Evolutionary conservation across 2,888 invertebrate species (phyloP).

Genomic region (Zelleria hepariella): DNA sequence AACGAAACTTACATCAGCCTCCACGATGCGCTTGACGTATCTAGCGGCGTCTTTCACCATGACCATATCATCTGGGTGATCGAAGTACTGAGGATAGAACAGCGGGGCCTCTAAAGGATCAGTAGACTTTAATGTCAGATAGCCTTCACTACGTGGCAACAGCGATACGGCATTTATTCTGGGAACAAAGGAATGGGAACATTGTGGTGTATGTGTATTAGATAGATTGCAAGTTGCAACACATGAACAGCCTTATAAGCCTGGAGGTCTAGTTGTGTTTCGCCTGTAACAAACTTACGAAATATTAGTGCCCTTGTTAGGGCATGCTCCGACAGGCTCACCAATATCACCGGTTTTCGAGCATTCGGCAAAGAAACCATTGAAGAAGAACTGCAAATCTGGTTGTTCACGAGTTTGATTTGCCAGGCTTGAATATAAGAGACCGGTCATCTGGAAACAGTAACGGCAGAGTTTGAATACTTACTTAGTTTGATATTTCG

Average conservation of each 20-base stretch:
- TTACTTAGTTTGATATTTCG: neutral
- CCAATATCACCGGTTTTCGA: slow-evolving; percentile 42
- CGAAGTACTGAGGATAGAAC: slow-evolving; percentile 39
- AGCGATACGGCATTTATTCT: slow-evolving; percentile 40
- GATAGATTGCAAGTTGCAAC: neutral
- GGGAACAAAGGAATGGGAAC: neutral
- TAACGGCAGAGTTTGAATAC: neutral
- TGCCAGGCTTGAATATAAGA: slow-evolving; percentile 72
- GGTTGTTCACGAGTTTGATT: slow-evolving; percentile 66
- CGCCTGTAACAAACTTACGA: slow-evolving; percentile 35
- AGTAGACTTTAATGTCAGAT: slow-evolving; percentile 36
- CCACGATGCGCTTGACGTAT: slow-evolving; percentile 29
- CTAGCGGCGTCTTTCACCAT: slow-evolving; percentile 37
- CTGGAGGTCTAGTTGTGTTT: neutral
- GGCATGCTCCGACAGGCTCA: slow-evolving; percentile 33
- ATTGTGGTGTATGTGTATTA: too few species aligned
- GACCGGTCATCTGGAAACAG: slow-evolving; percentile 57
- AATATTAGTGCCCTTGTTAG: slow-evolving; percentile 26
- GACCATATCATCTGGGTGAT: slow-evolving; percentile 37
- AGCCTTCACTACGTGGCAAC: slow-evolving; percentile 39
- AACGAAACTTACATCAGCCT: slow-evolving; percentile 31
- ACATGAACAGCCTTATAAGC: too few species aligned
- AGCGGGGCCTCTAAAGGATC: slow-evolving; percentile 36
- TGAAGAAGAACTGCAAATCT: slow-evolving; percentile 77
- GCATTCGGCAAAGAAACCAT: slow-evolving; percentile 73